Conservation (phyloP, 2,113 vertebrate genomes). For the Chaetorhynchus papuensis region DNA sequence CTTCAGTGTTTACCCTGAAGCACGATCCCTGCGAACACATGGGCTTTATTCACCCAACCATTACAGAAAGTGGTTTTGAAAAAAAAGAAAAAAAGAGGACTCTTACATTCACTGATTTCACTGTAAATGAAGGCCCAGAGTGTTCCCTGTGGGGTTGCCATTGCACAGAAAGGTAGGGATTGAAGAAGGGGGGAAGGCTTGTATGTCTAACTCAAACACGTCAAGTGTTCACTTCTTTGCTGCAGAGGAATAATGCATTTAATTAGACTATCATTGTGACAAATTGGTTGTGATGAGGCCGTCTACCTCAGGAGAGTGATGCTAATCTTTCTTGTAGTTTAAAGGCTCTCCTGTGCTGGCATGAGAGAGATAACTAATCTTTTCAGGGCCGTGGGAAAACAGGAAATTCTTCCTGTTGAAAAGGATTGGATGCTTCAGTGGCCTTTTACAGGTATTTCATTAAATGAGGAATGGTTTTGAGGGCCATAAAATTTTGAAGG, state of each 20-base stretch:
- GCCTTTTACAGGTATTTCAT: not conserved
- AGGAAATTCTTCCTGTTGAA: not conserved
- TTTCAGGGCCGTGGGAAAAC: not conserved
- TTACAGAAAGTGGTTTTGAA: not conserved
- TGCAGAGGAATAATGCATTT: constrained; percentile 67
- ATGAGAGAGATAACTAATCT: not conserved
- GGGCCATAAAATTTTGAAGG: not conserved
- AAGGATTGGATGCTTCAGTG: not conserved
- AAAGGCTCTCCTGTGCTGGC: constrained; percentile 40
- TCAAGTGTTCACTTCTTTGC: constrained; percentile 52
- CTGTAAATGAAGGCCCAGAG: constrained; percentile 35
- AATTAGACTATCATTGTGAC: constrained; percentile 70
- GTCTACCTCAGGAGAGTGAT: constrained; percentile 55
- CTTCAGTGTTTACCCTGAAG: constrained; percentile 53
- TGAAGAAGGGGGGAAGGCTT: not conserved
- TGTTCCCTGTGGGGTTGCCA: constrained; percentile 34
- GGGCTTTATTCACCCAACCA: constrained; percentile 50
- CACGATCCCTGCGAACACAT: not conserved
- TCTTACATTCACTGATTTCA: not conserved
- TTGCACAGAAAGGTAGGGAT: not conserved
- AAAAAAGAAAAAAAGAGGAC: not conserved
- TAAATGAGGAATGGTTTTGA: not conserved
- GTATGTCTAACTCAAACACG: constrained; percentile 26
- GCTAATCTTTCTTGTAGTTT: constrained; percentile 63
- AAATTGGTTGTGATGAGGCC: constrained; percentile 71